Evolutionary conservation across 2,888 invertebrate genomes (phyloP), one percentile per base, ranked within the genome.

Genomic region (Coelopa pilipes): DNA sequence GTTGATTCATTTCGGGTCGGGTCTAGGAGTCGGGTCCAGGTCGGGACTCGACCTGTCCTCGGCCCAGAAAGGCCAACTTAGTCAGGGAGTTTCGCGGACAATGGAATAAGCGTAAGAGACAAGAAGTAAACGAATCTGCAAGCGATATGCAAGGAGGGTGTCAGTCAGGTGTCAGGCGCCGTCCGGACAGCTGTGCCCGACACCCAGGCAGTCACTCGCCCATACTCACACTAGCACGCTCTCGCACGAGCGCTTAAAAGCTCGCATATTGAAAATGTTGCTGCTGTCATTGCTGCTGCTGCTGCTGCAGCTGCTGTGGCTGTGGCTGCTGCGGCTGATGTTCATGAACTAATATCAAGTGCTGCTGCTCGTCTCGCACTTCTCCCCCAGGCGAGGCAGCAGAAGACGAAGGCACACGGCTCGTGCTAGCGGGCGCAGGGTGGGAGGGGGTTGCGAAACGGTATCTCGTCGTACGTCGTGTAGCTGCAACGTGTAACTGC

Each of bases 81-180:
- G n/a, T n/a, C n/a, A n/a, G n/a, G n/a, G n/a, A n/a, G n/a, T n/a
- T n/a, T n/a, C n/a, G n/a, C n/a, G n/a, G n/a, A n/a, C n/a, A n/a
- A n/a, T n/a, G n/a, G n/a, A n/a, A n/a, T n/a, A n/a, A n/a, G n/a
- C n/a, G n/a, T n/a, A n/a, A n/a, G 34, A 34, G 34, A 34, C 53
- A 69, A 15, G 21, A 70, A 70, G 15, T 45, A 19, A 46, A 57
- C 19, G 19, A 62, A 49, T 62, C 3, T 49, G 83, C 81, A 85
- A 82, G 82, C 82, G 82, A 84, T 85, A 83, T 83, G 82, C 83
- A 82, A 83, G 81, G 83, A 83, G 82, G 85, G 82, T 83, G 84
- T 85, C 85, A 83, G 84, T 84, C 82, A 83, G 7, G 7, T 34
- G 82, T 82, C 82, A 83, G 82, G 83, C 34, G 2, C 83, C 82